Evolutionary conservation across 2,113 vertebrate genomes (phyloP), one percentile per base, ranked within the genome.

Genomic region (Cavia porcellus): DNA sequence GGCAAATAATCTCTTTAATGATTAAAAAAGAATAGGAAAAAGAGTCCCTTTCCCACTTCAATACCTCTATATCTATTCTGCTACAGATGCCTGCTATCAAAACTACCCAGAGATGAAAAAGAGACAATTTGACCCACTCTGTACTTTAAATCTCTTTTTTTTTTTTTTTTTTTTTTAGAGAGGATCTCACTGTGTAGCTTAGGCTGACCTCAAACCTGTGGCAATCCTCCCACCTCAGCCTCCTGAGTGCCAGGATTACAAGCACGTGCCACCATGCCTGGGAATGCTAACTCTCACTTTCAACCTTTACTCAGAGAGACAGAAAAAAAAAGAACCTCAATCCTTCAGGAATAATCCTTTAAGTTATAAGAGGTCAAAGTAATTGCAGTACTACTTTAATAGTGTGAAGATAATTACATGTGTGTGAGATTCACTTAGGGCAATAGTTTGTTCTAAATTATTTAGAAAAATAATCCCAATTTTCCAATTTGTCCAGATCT

Each of bases 11-110:
- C 61, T 83, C 59, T 86, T 68, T 81, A 95, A 86, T 96, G 79
- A 90, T 91, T 97, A 90, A 77, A 96, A 88, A 90, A 59, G 14
- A 79, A 92, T 74, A 85, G 5, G 75, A 82, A 75, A 96, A 95
- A 72, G 42, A 87, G 47, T 42, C 86, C 55, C 13, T 62, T 68
- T 86, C 35, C 52, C 55, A 70, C 55, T 80, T 17, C 42, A 81
- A 42, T 38, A 5, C 22, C 70, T 90, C 59, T 72, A 0, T 86
- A 47, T 85, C 7, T 1, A 57, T 57, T 8, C 35, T 62, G 25
- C 45, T 89, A 38, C n/a, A 68, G 47, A 83, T 57, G 88, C 61
- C n/a, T 50, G 61, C n/a, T 50, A 66, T 68, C 47, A 82, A 93
- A 92, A 90, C 24, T 20, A 50, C 5, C 45, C 52, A 70, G 89